Conservation (phyloP, 2,113 vertebrate genomes). For the Myanophis thanlyinensis region DNA sequence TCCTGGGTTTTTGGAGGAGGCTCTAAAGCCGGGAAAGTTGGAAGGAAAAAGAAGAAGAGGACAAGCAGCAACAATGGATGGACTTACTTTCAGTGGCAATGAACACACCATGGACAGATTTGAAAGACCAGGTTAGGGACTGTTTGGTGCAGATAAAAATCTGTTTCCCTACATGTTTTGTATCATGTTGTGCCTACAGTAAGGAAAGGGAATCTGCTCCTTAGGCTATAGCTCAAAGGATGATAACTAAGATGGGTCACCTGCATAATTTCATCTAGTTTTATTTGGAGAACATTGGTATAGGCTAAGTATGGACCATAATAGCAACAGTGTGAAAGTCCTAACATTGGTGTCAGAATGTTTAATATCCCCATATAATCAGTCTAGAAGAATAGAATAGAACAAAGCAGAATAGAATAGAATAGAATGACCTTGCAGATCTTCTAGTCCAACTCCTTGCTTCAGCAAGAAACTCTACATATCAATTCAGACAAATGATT, state of each 20-base stretch:
- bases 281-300: neutral
- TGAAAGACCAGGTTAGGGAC: neutral
- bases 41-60: neutral
- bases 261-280: neutral
- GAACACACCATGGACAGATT: neutral
- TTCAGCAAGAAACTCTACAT: too few species aligned
- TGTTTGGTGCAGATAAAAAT: neutral
- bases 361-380: neutral
- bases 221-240: neutral
- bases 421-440: too few species aligned
- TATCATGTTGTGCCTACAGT: neutral
- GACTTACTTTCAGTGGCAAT: neutral
- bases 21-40: neutral
- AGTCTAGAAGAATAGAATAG: neutral
- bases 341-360: neutral
- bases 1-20: neutral
- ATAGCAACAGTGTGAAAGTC: neutral
- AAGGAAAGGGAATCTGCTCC: neutral
- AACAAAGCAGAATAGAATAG: too few species aligned
- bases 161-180: neutral
- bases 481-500: too few species aligned
- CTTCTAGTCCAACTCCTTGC: too few species aligned
- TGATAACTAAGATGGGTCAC: neutral
- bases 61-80: neutral
- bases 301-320: neutral